Evolutionary conservation across 2,888 invertebrate genomes (phyloP), one percentile per base, ranked within the genome.

Genomic region (Platynereis dumerilii): DNA sequence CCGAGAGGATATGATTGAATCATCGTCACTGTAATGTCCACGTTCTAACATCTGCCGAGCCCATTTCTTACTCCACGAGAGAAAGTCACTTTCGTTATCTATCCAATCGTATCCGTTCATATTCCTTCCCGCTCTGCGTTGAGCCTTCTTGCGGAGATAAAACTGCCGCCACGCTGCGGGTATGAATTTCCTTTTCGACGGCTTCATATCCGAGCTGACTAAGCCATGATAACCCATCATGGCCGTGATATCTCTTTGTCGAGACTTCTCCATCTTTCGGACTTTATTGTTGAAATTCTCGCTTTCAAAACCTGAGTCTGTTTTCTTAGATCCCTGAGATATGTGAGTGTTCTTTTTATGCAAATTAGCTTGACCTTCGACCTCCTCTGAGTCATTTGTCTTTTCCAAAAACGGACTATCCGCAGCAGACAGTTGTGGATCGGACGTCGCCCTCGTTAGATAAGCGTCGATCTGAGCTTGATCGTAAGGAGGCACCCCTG

Each of bases 221-320:
- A 48, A 20, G n/a, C 48, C 48, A 7, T n/a, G 20, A 20, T 48
- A n/a, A n/a, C 22, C 22, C 20, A 22, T 20, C 20, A 22, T 48
- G 20, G 20, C n/a, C 3, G 48, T 48, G 22, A n/a, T 22, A n/a
- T 48, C n/a, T 5, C 22, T 3, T 48, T n/a, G 22, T 5, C 48
- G 48, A 5, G 48, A 22, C 7, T n/a, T 48, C 34, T 34, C 7
- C n/a, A 20, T 20, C 22, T 48, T 48, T 5, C 48, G 20, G 5
- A n/a, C 10, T n/a, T 22, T 48, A n/a, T n/a, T n/a, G 7, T 5
- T 3, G 3, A 48, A 20, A n/a, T 57, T 26, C 57, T 57, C 57
- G 29, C 57, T 57, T 29, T 57, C 57, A 34, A 57, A 57, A 20
- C 57, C 57, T 12, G 57, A 57, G 22, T 57, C 57, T 5, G 57